phyloP scores from a whole-genome alignment of 2,113 vertebrate species.

The Antechinus flavipes region DNA sequence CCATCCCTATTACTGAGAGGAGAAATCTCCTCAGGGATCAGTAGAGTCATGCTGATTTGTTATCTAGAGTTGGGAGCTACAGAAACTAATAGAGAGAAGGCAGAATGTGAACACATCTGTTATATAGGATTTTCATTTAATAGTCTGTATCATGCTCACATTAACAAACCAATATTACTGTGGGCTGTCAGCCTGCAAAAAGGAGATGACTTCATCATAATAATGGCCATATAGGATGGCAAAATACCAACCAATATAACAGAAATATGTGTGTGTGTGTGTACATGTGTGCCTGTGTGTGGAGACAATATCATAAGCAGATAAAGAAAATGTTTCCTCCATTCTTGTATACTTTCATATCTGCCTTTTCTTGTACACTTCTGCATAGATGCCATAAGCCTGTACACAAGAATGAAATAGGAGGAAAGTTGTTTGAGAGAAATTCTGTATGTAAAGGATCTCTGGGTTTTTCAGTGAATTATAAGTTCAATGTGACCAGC shows the following conservation, averaged over 20 bases:
- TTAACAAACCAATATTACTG: background rate
- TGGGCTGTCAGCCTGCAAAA: background rate
- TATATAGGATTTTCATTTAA: background rate
- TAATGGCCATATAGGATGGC: background rate
- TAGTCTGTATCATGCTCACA: background rate
- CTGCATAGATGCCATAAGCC: background rate
- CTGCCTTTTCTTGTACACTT: background rate
- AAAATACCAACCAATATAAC: background rate
- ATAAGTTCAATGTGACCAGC: background rate
- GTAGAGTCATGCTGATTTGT: background rate
- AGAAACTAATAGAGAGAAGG: background rate
- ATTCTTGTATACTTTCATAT: background rate
- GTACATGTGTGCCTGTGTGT: background rate
- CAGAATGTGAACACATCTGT: accelerated
- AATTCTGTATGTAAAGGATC: background rate
- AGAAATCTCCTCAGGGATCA: background rate
- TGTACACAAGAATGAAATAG: background rate
- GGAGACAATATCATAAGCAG: constrained; percentile 23
- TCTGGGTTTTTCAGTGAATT: background rate
- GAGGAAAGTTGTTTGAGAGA: background rate
- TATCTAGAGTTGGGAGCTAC: background rate
- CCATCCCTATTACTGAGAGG: background rate
- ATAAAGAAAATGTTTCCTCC: constrained; percentile 3
- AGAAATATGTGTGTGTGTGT: background rate
- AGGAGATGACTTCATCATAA: background rate